Evolutionary conservation across 2,888 invertebrate genomes (phyloP).

Genomic region (Oxycera nigricornis): DNA sequence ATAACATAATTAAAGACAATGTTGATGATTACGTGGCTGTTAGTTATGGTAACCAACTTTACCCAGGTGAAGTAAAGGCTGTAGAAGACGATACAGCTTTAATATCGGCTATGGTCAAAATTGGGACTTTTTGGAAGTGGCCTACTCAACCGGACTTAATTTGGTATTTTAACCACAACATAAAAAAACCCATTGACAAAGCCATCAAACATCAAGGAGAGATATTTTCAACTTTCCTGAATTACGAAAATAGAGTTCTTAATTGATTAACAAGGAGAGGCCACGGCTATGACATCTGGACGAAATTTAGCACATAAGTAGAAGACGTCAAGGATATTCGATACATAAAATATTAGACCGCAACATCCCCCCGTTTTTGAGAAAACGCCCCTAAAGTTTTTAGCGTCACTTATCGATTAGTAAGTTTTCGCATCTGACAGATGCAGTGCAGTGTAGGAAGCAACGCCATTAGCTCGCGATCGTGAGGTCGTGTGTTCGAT

Average conservation of each 20-base stretch:
- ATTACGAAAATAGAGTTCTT: not conserved
- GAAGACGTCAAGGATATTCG: too few relatives aligned
- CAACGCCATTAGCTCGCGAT: too few relatives aligned
- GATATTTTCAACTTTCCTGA: not conserved
- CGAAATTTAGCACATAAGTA: too few relatives aligned
- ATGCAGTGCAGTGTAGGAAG: too few relatives aligned
- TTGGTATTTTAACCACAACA: not conserved
- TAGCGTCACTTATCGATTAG: too few relatives aligned
- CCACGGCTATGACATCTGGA: too few relatives aligned
- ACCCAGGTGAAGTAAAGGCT: not conserved
- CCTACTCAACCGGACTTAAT: not conserved
- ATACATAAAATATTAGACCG: too few relatives aligned
- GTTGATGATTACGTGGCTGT: not conserved
- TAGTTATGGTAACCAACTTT: not conserved
- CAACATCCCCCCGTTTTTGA: too few relatives aligned
- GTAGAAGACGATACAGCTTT: not conserved
- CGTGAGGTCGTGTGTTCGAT: too few relatives aligned
- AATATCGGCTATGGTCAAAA: not conserved
- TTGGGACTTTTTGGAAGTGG: not conserved
- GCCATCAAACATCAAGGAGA: not conserved
- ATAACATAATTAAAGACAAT: not conserved
- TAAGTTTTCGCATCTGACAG: too few relatives aligned
- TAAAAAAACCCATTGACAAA: not conserved
- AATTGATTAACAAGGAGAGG: not conserved
- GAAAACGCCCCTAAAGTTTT: too few relatives aligned